Evolutionary conservation across 1,140 invertebrate genomes (phyloP).

Genomic region (Lutraria rhynchaena): DNA sequence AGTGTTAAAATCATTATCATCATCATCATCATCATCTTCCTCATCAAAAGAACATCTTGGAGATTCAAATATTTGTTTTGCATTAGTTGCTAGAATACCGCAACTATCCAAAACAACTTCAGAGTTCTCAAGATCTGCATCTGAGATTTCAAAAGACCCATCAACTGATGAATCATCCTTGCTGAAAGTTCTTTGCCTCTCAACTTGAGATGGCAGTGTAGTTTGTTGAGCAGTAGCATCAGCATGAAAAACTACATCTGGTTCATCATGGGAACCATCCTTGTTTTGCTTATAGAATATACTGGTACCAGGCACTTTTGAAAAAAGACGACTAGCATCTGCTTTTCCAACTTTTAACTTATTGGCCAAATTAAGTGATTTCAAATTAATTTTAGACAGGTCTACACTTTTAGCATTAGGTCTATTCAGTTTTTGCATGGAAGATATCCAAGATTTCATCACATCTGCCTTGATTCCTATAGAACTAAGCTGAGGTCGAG

Average conservation of each 20-base stretch:
- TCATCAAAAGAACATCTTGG: constrained; percentile 40
- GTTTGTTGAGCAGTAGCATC: neutral
- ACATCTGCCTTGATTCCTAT: constrained; percentile 2
- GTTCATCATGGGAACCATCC: neutral
- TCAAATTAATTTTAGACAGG: constrained; percentile 32
- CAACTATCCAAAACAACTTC: constrained; percentile 73
- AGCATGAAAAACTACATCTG: neutral
- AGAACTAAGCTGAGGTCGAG: neutral
- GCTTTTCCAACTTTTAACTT: constrained; percentile 46
- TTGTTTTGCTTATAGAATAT: constrained; percentile 37
- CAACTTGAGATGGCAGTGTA: neutral
- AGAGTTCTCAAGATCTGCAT: constrained; percentile 43
- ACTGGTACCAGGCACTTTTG: constrained; percentile 50
- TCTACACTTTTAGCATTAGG: constrained; percentile 14
- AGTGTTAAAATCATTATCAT: neutral
- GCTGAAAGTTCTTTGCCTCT: constrained; percentile 33
- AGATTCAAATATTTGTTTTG: constrained; percentile 58
- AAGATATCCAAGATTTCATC: constrained; percentile 16
- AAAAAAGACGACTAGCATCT: constrained; percentile 40
- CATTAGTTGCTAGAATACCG: constrained; percentile 72
- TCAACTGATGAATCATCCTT: constrained; percentile 48
- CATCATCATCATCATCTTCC: neutral
- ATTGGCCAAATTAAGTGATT: constrained; percentile 38
- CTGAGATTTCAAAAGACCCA: constrained; percentile 29
- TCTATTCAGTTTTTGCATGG: constrained; percentile 34